Evolutionary conservation across 2,113 vertebrate species (phyloP).

Genomic region (Perognathus longimembris): DNA sequence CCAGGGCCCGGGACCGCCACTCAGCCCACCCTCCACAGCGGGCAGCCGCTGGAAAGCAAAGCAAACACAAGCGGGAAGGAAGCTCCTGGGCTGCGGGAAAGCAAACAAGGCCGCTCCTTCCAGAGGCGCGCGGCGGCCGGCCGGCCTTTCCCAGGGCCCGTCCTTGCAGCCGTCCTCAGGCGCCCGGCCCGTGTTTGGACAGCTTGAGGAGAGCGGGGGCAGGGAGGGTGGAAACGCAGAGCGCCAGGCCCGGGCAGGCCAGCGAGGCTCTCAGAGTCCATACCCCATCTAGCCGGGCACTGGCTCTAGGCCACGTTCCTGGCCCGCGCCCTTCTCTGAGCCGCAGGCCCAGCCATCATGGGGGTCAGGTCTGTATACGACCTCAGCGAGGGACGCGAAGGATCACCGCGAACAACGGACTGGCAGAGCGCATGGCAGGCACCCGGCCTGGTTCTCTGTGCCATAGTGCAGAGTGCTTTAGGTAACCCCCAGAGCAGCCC

Average conservation of each 20-base stretch:
- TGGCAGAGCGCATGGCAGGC: background rate
- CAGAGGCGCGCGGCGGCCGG: conserved; percentile 81
- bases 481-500: fast-evolving
- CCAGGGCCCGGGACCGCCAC: conserved; percentile 22
- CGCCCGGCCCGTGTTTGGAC: conserved; percentile 91
- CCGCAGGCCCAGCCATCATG: background rate
- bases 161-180: conserved; percentile 89
- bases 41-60: conserved; percentile 86
- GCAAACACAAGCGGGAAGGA: conserved; percentile 88
- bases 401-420: background rate
- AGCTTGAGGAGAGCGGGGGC: conserved; percentile 89
- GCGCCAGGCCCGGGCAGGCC: background rate
- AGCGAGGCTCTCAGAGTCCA: background rate
- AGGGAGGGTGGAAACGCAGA: conserved; percentile 84
- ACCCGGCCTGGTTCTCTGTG: background rate
- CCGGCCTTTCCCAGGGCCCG: conserved; percentile 92
- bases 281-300: background rate
- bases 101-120: conserved; percentile 90
- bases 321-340: background rate
- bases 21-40: conserved; percentile 84
- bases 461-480: background rate
- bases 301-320: background rate
- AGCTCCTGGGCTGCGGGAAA: conserved; percentile 89
- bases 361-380: too few species aligned
- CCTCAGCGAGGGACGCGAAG: background rate